Percentiles rank a stretch among this genome's conserved stretches.
phyloP scores from a whole-genome alignment of 2,113 vertebrate species.

The Lophotis ruficrista region DNA sequence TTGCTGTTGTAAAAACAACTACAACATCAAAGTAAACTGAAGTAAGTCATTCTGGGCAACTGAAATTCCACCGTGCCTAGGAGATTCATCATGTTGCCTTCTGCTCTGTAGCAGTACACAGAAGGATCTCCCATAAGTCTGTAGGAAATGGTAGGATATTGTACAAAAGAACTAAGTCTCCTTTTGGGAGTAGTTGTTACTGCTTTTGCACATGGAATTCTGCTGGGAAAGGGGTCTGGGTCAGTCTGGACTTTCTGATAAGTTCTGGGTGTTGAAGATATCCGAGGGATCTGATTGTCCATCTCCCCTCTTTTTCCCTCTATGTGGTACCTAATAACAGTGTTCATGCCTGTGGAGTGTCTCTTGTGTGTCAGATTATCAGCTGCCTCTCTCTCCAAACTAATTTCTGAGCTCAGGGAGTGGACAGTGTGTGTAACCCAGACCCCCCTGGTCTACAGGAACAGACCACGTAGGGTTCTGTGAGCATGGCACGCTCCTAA shows the following conservation, averaged over 20 bases:
- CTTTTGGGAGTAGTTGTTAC: not conserved
- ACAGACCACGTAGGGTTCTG: not conserved
- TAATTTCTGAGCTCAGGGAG: not conserved
- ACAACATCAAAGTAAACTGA: not conserved
- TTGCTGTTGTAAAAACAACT: slow-evolving; percentile 9
- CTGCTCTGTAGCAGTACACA: not conserved
- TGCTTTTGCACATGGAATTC: not conserved
- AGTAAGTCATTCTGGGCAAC: not conserved
- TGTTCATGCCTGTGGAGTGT: not conserved
- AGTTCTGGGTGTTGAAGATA: not conserved
- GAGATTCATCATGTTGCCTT: not conserved
- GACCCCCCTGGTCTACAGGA: not conserved
- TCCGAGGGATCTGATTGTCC: not conserved
- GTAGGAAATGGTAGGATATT: not conserved
- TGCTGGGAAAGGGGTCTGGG: not conserved
- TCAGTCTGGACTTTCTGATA: not conserved
- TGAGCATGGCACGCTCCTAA: not conserved
- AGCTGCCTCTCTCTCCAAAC: not conserved
- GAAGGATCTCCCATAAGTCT: not conserved
- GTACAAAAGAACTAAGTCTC: not conserved
- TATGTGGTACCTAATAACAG: not conserved
- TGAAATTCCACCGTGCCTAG: not conserved
- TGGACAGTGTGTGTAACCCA: not conserved
- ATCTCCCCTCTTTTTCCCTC: not conserved
- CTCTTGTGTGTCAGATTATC: not conserved